Percentiles rank a stretch among this genome's conserved stretches.
Evolutionary conservation across 2,113 vertebrate species (phyloP).

Genomic region (Bambusicola thoracicus): DNA sequence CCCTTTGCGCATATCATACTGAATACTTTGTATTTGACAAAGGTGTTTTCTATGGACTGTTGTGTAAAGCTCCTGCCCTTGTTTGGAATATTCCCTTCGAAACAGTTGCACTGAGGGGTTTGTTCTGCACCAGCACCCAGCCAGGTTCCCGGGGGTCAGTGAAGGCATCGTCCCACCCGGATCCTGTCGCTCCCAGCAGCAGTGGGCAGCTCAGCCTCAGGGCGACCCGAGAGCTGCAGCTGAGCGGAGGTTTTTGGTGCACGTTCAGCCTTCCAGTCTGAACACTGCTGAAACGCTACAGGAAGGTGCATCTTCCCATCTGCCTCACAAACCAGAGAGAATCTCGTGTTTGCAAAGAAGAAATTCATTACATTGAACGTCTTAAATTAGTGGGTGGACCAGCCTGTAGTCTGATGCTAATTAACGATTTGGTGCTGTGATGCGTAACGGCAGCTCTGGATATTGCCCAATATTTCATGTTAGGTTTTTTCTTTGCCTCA

Average conservation of each 20-base stretch:
- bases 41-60: not conserved
- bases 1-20: not conserved
- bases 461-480: fast-evolving
- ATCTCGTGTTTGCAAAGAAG: not conserved
- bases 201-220: too few species aligned
- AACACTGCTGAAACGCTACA: not conserved
- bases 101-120: fast-evolving
- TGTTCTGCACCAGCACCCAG: not conserved
- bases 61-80: fast-evolving
- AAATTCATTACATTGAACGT: fast-evolving
- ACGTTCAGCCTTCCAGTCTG: fast-evolving
- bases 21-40: fast-evolving
- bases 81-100: not conserved
- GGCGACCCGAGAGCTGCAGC: fast-evolving
- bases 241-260: fast-evolving
- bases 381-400: not conserved
- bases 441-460: not conserved
- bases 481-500: not conserved
- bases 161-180: too few species aligned
- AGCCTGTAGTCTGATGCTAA: not conserved
- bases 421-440: fast-evolving
- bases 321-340: fast-evolving
- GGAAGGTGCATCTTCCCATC: too few species aligned
- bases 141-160: too few species aligned
- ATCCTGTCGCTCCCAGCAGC: too few species aligned